Conservation (phyloP, 1,140 invertebrate genomes). For the Rhagoletis pomonella region DNA sequence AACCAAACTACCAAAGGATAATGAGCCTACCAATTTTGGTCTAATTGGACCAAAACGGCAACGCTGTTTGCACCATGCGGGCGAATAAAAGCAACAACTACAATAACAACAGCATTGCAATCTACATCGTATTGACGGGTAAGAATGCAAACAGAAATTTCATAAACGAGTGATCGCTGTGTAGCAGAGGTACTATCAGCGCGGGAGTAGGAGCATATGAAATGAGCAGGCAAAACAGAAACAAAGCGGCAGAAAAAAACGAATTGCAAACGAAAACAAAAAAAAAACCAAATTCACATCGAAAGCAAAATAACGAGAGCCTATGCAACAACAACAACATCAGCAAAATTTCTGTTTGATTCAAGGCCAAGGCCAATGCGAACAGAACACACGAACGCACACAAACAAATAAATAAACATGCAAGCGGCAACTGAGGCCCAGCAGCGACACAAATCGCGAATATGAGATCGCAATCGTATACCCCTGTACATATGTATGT, state of each 20-base stretch:
- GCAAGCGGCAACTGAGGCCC: background rate
- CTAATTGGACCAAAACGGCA: no score
- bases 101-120: background rate
- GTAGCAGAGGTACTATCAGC: background rate
- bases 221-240: background rate
- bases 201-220: background rate
- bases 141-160: slow-evolving; percentile 44
- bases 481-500: background rate
- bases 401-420: background rate
- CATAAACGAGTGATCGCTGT: slow-evolving; percentile 5
- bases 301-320: slow-evolving; percentile 24
- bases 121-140: background rate
- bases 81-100: background rate
- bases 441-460: slow-evolving; percentile 28
- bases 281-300: slow-evolving; percentile 6
- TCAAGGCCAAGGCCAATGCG: slow-evolving; percentile 50
- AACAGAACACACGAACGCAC: slow-evolving; percentile 26
- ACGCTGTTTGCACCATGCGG: slow-evolving; percentile 18
- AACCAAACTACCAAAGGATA: no score
- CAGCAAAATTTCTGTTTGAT: slow-evolving; percentile 34
- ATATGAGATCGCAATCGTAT: background rate
- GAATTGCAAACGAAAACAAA: slow-evolving; percentile 10
- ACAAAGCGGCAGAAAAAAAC: background rate
- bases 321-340: slow-evolving; percentile 48
- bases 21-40: no score